A percentile compares a stretch with the other conserved stretches of the same genome.
Evolutionary conservation across 1,140 invertebrate species (phyloP).

Genomic region (Campodea augens): DNA sequence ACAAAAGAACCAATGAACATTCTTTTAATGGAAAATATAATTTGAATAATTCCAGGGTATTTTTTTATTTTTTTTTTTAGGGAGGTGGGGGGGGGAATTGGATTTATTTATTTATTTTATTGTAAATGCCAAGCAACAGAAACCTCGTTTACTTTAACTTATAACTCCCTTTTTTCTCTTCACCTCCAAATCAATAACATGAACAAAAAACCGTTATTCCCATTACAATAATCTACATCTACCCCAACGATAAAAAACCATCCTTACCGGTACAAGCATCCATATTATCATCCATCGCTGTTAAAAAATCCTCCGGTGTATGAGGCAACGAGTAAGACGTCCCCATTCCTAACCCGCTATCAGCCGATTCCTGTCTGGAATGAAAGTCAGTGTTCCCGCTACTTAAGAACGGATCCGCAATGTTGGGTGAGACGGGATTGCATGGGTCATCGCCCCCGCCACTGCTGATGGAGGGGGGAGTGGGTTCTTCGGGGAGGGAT

Average conservation of each 20-base stretch:
- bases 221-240: too few relatives aligned
- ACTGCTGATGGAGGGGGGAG: conserved; percentile 9
- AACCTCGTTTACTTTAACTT: too few relatives aligned
- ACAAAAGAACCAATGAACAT: too few relatives aligned
- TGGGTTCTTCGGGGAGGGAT: conserved; percentile 18
- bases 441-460: conserved; percentile 12
- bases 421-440: conserved; percentile 17
- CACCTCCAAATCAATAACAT: too few relatives aligned
- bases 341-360: conserved; percentile 73
- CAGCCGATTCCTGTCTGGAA: conserved; percentile 76
- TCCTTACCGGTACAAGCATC: conserved; percentile 48
- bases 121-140: too few relatives aligned
- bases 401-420: conserved; percentile 54
- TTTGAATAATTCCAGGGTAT: too few relatives aligned
- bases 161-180: too few relatives aligned
- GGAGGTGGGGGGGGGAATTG: too few relatives aligned
- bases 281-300: conserved; percentile 72
- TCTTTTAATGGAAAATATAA: too few relatives aligned
- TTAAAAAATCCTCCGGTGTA: conserved; percentile 79
- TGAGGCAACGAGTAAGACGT: conserved; percentile 70
- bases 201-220: too few relatives aligned
- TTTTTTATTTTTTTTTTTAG: too few relatives aligned
- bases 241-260: not conserved
- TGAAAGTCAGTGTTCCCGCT: conserved; percentile 55
- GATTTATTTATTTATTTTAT: too few relatives aligned